Base-by-base conservation (phyloP, 2,888 invertebrate species). In the Drosophila kambysellisi region DNA sequence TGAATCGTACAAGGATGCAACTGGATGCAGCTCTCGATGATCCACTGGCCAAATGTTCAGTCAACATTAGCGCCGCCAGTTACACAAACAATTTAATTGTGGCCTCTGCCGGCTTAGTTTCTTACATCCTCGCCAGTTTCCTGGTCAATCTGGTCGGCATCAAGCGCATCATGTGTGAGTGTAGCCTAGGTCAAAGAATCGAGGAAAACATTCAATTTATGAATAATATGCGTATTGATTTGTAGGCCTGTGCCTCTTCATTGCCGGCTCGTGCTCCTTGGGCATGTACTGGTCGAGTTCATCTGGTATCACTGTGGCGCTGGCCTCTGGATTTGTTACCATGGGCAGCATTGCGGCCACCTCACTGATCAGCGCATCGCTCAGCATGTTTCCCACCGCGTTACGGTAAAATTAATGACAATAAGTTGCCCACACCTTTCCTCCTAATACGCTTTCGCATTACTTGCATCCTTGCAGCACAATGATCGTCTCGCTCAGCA, bases 81-180 rank as follows among this genome's bases (percentile, higher is more conserved):
- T 96, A 96, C 76, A 94, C 95, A 11, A 96, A 96, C 91, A 95
- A 95, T 33, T 94, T 95, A 0, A 94, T 95, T 11, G 95, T 96
- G 17, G 95, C 96, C 0, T 91, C 94, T 0, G 95, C 95, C 0
- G 94, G 95, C 0, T 93, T 96, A 1, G 88, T 95, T 33, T 95
- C 95, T 0, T 96, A 95, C 81, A 93, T 95, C 0, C 91, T 96
- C 39, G 96, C 94, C 7, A 94, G 94, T 35, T 91, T 92, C 33
- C 74, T 95, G 17, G 94, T 95, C 51, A 94, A 94, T 69, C 91
- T 92, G 30, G 74, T 94, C n/a, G 95, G 95, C 65, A 94, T 94
- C 70, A 94, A 94, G 81, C 92, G 91, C 41, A 91, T 95, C 37
- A 92, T 95, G 89, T 91, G 95, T 95, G 91, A 92, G 91, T 74